These are phyloP conservation scores for Leuctra nigra DNA, from an alignment of 2,888 invertebrate species.

Conservation along the genomic window DNA sequence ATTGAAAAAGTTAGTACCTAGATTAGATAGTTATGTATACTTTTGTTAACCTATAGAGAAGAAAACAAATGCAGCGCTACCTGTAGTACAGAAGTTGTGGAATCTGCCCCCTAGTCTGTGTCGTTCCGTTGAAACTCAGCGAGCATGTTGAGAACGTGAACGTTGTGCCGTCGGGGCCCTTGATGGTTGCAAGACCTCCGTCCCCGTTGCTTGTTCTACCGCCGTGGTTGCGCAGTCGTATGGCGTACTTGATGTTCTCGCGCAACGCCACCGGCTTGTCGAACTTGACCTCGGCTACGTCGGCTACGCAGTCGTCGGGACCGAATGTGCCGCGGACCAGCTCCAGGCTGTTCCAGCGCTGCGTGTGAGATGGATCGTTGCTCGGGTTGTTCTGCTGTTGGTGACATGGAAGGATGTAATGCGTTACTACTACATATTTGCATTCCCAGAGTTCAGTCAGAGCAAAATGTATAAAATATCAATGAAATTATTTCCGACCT, in stretches of 20 bases:
- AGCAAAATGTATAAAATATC: no score
- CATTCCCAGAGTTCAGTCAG: no score
- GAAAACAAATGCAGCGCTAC: slow-evolving; percentile 38
- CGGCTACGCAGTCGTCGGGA: slow-evolving; percentile 71
- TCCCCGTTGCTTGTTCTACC: slow-evolving; percentile 93
- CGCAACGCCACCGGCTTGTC: slow-evolving; percentile 80
- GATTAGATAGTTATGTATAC: no score
- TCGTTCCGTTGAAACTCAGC: slow-evolving; percentile 94
- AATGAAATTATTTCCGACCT: no score
- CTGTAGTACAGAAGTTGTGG: slow-evolving; percentile 88
- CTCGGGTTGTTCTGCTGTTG: slow-evolving; percentile 45
- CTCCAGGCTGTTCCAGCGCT: slow-evolving; percentile 86
- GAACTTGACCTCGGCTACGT: slow-evolving; percentile 86
- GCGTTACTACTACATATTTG: no score
- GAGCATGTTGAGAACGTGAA: slow-evolving; percentile 89
- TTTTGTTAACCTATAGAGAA: no score
- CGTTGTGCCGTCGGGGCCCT: slow-evolving; percentile 87
- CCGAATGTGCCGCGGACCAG: slow-evolving; percentile 76
- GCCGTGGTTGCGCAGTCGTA: slow-evolving; percentile 82
- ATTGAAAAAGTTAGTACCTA: no score
- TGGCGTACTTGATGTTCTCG: slow-evolving; percentile 84
- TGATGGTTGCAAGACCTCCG: slow-evolving; percentile 78
- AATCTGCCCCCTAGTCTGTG: slow-evolving; percentile 88
- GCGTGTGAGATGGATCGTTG: slow-evolving; percentile 54
- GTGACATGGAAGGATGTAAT: no score